phyloP scores from a whole-genome alignment of 2,888 invertebrate species.

The Eristalis intricaria region DNA sequence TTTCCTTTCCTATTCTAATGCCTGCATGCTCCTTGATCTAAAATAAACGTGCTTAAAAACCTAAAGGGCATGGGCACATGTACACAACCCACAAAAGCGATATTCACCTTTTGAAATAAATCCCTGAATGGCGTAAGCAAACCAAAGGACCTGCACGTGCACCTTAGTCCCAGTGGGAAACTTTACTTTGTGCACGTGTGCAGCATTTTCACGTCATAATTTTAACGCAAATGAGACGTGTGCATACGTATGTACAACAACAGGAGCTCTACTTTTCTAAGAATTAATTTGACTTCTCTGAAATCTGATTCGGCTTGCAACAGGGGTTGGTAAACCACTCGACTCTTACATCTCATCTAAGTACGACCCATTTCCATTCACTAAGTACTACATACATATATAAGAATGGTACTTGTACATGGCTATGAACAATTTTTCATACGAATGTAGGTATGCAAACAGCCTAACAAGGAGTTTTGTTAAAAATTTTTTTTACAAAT shows the following conservation, averaged over 20 bases:
- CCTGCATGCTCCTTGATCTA: constrained; percentile 39
- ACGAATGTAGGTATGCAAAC: background rate
- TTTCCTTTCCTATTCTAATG: constrained; percentile 22
- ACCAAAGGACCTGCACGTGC: constrained; percentile 67
- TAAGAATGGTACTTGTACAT: background rate
- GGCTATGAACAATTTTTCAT: background rate
- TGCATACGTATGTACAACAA: constrained; percentile 56
- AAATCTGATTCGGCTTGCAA: constrained; percentile 64
- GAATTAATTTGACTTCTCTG: constrained; percentile 69
- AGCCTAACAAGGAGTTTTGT: background rate
- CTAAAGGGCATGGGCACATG: constrained; percentile 42
- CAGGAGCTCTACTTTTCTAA: constrained; percentile 48
- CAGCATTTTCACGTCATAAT: constrained; percentile 68
- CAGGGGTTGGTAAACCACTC: constrained; percentile 64
- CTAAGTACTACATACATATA: background rate
- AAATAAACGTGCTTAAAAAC: constrained; percentile 51
- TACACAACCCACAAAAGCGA: constrained; percentile 61
- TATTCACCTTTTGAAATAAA: constrained; percentile 67
- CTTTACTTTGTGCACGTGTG: constrained; percentile 71
- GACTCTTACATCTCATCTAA: constrained; percentile 40
- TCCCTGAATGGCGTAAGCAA: constrained; percentile 53
- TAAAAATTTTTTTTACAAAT: background rate
- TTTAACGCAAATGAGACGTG: constrained; percentile 71
- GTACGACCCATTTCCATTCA: constrained; percentile 29
- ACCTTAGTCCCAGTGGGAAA: constrained; percentile 70